Evolutionary conservation across 2,113 vertebrate species (phyloP), one percentile per base, ranked within the genome.

Genomic region (Lophochroa leadbeateri): DNA sequence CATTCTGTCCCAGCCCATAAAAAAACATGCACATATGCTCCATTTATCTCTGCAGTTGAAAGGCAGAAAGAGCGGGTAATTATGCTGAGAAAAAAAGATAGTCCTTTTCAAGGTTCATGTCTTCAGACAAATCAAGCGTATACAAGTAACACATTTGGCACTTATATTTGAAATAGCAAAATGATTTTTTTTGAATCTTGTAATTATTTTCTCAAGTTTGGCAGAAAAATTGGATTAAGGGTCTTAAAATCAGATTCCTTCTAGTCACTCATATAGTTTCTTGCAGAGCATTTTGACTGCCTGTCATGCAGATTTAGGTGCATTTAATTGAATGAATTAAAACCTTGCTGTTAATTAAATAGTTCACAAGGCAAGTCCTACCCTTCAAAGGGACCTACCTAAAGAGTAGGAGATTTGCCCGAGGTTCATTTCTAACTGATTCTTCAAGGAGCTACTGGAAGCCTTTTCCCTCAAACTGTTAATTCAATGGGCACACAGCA

Each of bases 141-240:
- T 67, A 81, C 67, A 90, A 97, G 81, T 27, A 64, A 86, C 61
- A 57, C 58, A 52, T 78, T 95, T 92, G 75, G n/a, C 92, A 80
- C 60, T 94, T 96, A 77, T 6, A 91, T 82, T 85, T 86, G 86
- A 95, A 97, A 93, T 31, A 85, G 87, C 55, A 91, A 93, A 85
- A 87, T 80, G 71, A 92, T 50, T 93, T 96, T 93, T 92, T 94
- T 94, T 95, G 58, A 86, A 91, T 94, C 95, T 97, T 94, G 85
- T 57, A 87, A 96, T 96, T 95, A 93, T 94, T 96, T 90, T 95
- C 63, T 96, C 89, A 94, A 89, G 71, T 95, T 97, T 96, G 91
- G 75, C 90, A 96, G 80, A 97, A 93, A 96, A 92, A 96, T 95
- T 96, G 91, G 72, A 95, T 97, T 86, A 75, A 58, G 15, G 72